phyloP scores from a whole-genome alignment of 2,888 invertebrate species.

The Platycheirus albimanus region DNA sequence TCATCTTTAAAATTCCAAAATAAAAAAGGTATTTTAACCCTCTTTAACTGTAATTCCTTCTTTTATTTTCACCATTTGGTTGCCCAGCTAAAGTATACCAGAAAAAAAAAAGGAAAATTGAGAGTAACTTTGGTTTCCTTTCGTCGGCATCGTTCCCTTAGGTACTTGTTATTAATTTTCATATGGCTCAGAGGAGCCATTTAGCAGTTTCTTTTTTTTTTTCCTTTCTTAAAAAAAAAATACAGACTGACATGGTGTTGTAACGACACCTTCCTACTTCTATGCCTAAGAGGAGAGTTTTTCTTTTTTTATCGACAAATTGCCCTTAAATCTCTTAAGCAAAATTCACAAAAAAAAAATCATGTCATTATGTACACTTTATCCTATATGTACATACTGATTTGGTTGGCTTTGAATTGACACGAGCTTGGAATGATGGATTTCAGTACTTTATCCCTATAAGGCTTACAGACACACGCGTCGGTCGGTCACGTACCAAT shows the following conservation, averaged over 20 bases:
- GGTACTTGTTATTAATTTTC: conserved; percentile 17
- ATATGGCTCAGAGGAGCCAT: neutral
- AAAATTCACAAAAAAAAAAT: conserved; percentile 7
- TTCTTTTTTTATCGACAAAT: neutral
- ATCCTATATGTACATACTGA: neutral
- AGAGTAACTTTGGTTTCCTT: conserved; percentile 16
- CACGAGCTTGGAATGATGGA: conserved; percentile 13
- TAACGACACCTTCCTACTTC: neutral
- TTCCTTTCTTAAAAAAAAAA: neutral
- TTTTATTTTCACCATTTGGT: neutral
- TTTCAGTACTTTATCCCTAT: neutral
- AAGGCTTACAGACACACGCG: conserved; percentile 22
- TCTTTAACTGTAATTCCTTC: neutral
- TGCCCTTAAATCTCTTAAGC: neutral
- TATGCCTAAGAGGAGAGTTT: neutral
- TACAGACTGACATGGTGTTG: neutral
- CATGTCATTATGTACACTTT: neutral
- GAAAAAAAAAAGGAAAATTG: conserved; percentile 9
- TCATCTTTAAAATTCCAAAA: conserved; percentile 18
- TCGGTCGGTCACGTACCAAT: conserved; percentile 26
- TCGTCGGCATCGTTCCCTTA: neutral
- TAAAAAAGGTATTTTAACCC: neutral
- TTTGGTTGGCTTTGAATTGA: neutral
- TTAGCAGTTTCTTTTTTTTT: neutral
- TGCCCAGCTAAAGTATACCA: neutral